Conservation (phyloP, 1,140 invertebrate species). For the Drosophila repletoides region DNA sequence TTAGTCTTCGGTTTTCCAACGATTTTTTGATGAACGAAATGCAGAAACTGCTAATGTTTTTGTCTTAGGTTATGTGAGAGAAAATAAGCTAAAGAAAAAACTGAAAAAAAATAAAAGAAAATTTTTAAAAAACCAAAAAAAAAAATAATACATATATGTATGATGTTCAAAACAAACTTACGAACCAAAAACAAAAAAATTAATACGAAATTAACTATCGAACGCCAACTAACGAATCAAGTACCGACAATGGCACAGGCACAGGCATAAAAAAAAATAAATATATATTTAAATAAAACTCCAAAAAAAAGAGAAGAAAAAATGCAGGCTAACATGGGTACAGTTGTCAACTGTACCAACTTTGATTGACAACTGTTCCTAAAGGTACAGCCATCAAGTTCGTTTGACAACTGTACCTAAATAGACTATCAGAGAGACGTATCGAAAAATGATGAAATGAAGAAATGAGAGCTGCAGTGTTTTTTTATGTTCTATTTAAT, state of each 20-base stretch:
- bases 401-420: constrained; percentile 6
- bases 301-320: neutral
- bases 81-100: constrained; percentile 63
- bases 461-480: constrained; percentile 24
- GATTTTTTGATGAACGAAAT: constrained; percentile 75
- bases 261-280: constrained; percentile 8
- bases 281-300: neutral
- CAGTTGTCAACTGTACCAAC: neutral
- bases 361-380: constrained; percentile 16
- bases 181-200: constrained; percentile 27
- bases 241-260: constrained; percentile 33
- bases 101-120: constrained; percentile 29
- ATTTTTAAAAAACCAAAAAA: constrained; percentile 35
- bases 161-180: constrained; percentile 55
- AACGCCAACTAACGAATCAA: constrained; percentile 43
- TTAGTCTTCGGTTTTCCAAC: constrained; percentile 76
- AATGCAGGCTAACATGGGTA: constrained; percentile 18
- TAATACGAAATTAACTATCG: constrained; percentile 43
- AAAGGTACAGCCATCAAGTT: no score
- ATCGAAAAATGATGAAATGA: no score
- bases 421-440: constrained; percentile 19
- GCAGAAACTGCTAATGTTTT: constrained; percentile 48
- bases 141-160: constrained; percentile 42
- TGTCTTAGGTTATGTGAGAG: constrained; percentile 77
- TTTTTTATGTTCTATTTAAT: constrained; percentile 10